Conservation (phyloP, 2,888 invertebrate genomes). For the Villa cingulata region DNA sequence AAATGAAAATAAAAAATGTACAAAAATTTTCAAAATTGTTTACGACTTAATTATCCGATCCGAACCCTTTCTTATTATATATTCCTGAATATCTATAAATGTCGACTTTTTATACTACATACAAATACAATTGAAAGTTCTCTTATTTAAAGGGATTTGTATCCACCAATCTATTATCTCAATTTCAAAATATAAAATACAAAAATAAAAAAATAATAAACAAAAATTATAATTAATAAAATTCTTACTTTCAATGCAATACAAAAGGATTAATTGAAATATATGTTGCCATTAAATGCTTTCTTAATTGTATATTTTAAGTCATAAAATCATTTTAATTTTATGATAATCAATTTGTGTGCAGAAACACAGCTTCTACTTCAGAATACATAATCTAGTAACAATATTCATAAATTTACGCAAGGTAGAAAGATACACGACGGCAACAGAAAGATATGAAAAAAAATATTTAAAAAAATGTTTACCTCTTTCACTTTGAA, state of each 20-base stretch:
- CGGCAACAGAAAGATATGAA: too few relatives aligned
- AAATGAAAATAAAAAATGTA: background rate
- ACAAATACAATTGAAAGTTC: too few relatives aligned
- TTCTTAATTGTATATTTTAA: conserved; percentile 7
- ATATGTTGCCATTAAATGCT: conserved; percentile 8
- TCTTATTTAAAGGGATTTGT: background rate
- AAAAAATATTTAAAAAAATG: too few relatives aligned
- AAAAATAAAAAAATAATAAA: too few relatives aligned
- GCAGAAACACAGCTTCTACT: too few relatives aligned
- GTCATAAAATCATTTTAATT: conserved; percentile 8
- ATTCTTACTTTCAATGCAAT: too few relatives aligned
- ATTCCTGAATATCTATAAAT: background rate
- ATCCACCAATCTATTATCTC: background rate
- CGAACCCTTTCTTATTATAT: background rate
- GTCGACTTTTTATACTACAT: too few relatives aligned
- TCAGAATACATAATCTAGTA: too few relatives aligned
- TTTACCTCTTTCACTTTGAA: background rate
- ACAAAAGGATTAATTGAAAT: conserved; percentile 11
- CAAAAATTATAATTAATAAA: too few relatives aligned
- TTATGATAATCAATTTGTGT: conserved; percentile 9
- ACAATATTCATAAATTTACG: too few relatives aligned
- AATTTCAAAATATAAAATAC: too few relatives aligned
- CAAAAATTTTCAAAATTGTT: conserved; percentile 3
- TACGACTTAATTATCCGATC: conserved; percentile 7
- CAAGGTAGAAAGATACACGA: too few relatives aligned